Conservation (phyloP, 2,888 invertebrate species). For the Camptogramma bilineatum region DNA sequence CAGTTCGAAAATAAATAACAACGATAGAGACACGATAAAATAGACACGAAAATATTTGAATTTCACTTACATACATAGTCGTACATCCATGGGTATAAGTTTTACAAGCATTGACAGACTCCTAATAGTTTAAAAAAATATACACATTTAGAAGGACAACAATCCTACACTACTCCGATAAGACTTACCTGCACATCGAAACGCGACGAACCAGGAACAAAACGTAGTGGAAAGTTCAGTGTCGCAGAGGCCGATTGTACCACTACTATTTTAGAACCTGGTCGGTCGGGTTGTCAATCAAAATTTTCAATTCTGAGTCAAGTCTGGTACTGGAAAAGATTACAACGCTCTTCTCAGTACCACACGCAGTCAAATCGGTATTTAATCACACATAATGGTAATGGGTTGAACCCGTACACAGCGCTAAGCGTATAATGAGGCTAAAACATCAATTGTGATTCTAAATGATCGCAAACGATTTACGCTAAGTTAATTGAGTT, state of each 20-base stretch:
- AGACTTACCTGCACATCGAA: slow-evolving; percentile 5
- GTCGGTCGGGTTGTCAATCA: background rate
- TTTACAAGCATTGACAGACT: slow-evolving; percentile 10
- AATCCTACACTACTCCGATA: slow-evolving; percentile 11
- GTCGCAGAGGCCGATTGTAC: background rate
- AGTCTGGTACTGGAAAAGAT: background rate
- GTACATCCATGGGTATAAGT: slow-evolving; percentile 3
- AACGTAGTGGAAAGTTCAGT: background rate
- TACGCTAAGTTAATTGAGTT: background rate
- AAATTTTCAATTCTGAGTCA: slow-evolving; percentile 5
- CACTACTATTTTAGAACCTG: background rate
- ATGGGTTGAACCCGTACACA: slow-evolving; percentile 16
- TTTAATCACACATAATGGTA: slow-evolving; percentile 8
- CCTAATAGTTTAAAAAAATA: slow-evolving; percentile 14
- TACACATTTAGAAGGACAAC: slow-evolving; percentile 12
- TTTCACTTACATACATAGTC: slow-evolving; percentile 5
- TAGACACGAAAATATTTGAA: slow-evolving; percentile 5
- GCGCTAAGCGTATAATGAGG: slow-evolving; percentile 10
- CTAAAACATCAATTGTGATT: background rate
- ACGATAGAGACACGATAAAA: slow-evolving; percentile 15
- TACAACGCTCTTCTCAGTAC: slow-evolving; percentile 4
- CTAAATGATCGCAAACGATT: background rate
- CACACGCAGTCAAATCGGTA: slow-evolving; percentile 10
- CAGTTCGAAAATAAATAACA: slow-evolving; percentile 1
- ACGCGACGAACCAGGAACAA: background rate